Evolutionary conservation across 2,888 invertebrate species (phyloP).

Genomic region (Cephus sareptanus): DNA sequence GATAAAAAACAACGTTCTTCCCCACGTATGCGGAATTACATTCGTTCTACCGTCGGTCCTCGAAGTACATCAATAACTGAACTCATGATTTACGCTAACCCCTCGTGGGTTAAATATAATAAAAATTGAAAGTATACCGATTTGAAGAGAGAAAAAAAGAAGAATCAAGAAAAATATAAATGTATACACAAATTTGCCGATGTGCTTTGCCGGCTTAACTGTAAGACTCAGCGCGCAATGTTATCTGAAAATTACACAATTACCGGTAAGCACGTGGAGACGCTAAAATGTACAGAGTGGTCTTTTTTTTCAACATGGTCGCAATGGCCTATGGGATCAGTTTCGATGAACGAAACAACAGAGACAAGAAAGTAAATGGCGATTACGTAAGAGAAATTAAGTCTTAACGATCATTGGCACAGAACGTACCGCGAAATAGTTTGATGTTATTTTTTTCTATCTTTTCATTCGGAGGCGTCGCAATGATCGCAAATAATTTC

Average conservation of each 20-base stretch:
- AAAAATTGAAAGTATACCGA: neutral
- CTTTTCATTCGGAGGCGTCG: neutral
- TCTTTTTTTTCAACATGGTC: neutral
- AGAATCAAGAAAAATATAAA: neutral
- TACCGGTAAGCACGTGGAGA: neutral
- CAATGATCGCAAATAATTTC: neutral
- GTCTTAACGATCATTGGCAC: neutral
- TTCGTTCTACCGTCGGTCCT: neutral
- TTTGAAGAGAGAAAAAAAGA: neutral
- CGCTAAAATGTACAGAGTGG: neutral
- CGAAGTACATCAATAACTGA: neutral
- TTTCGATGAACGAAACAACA: neutral
- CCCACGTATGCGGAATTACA: constrained; percentile 9
- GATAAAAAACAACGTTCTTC: constrained; percentile 46
- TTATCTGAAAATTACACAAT: neutral
- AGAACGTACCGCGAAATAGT: neutral
- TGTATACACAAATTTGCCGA: neutral
- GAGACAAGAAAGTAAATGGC: neutral
- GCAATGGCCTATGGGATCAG: neutral
- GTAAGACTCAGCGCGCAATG: neutral
- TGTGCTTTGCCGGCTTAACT: neutral
- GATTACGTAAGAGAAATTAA: neutral
- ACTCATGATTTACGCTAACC: neutral
- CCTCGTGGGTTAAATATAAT: neutral
- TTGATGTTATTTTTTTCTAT: neutral